A percentile compares a stretch with the other conserved stretches of the same genome.
Evolutionary conservation across 2,797 vertebrate genomes (phyloP).

Genomic region (Myotis vivesi): DNA sequence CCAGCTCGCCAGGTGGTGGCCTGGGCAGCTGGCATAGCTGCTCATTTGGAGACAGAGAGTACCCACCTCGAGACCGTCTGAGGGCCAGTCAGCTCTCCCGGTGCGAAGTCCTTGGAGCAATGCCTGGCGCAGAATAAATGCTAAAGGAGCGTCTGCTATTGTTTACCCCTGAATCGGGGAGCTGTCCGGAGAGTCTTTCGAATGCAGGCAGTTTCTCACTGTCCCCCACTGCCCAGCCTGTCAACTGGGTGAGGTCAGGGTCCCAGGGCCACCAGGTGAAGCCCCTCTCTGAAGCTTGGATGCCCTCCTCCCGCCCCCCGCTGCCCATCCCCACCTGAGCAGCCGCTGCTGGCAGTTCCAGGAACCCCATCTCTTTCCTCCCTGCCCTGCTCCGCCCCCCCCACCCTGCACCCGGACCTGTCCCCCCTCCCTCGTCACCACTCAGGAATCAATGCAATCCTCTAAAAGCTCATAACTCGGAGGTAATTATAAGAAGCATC

Average conservation of each 20-base stretch:
- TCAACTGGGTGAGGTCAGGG: not conserved
- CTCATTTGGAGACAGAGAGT: not conserved
- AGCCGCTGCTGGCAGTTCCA: constrained; percentile 28
- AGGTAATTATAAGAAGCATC: constrained; percentile 87
- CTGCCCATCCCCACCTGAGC: not conserved
- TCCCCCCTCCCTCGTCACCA: accelerated
- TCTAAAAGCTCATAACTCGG: constrained; percentile 84
- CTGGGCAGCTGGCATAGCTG: not conserved
- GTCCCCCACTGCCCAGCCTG: not conserved
- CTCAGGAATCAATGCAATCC: constrained; percentile 82
- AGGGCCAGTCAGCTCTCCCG: not conserved
- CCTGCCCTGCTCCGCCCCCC: not conserved
- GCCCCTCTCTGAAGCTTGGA: not conserved
- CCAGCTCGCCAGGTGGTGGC: not conserved
- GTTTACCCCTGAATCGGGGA: not conserved
- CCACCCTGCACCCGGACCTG: not conserved
- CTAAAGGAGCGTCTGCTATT: not conserved
- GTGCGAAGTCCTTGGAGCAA: not conserved
- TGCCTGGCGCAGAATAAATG: not conserved
- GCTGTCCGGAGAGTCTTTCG: not conserved
- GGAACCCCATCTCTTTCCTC: constrained; percentile 35
- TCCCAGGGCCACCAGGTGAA: not conserved
- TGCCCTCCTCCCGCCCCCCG: not conserved
- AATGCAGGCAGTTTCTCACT: not conserved
- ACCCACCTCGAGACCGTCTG: not conserved